Evolutionary conservation across 1,140 invertebrate genomes (phyloP), one percentile per base, ranked within the genome.

Genomic region (Aphis gossypii): DNA sequence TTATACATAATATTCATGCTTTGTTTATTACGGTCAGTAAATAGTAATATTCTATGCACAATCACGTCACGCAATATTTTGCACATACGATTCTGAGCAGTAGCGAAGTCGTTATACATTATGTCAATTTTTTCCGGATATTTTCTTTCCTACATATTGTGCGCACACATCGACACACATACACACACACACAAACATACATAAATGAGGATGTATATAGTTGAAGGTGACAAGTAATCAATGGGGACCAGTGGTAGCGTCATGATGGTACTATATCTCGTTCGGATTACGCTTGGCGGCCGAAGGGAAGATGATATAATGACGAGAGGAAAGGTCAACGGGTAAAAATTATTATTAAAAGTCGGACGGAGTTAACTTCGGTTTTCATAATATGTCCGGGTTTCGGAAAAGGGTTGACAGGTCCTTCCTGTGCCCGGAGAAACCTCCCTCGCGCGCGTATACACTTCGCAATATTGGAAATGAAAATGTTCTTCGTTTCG

Each of bases 301-400:
- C 88, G 51, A 46, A 51, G 91, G 91, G 76, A 46, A 82, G 44
- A 92, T 83, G 44, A 83, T 92, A 92, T 92, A n/a, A 48, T 51
- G 90, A 54, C 87, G 88, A 89, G 88, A 54, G 48, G 68, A 76
- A 68, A 60, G 89, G 89, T 90, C 89, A 68, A 46, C 90, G 60
- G 82, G 82, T n/a, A 86, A 93, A 93, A 93, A 93, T 93, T 51
- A 93, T 93, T 93, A 93, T 93, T 93, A 93, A 93, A 93, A 93
- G 92, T 86, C 92, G 92, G 82, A 86, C 82, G 46, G 82, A 93
- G 91, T 92, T 92, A 93, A 93, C 92, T 86, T 93, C 92, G 76
- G 92, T 84, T 93, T 93, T 93, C 92, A 86, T 93, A 84, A 86
- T 86, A 93, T 86, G 92, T 93, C 92, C 76, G 92, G 82, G 76